These are phyloP conservation scores for Drosophila ananassae DNA, from an alignment of 1,140 invertebrate genomes.

Conservation along the genomic window DNA sequence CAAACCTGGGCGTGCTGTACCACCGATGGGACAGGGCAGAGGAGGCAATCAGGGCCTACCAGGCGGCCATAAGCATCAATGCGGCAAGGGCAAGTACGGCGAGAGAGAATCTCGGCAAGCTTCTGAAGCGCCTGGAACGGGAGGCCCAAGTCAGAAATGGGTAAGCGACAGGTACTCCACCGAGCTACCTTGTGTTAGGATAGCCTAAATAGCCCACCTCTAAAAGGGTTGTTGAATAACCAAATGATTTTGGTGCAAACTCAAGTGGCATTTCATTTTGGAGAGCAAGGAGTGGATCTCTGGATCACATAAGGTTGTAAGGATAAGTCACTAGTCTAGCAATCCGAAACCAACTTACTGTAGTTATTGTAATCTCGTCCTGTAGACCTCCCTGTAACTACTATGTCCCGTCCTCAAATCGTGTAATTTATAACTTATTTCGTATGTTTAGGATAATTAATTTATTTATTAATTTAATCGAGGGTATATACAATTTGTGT, in stretches of 20 bases:
- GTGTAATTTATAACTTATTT: neutral
- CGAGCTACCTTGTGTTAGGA: too few relatives aligned
- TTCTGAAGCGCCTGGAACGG: slow-evolving; percentile 59
- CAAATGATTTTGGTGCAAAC: neutral
- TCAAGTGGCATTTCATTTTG: too few relatives aligned
- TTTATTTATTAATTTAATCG: slow-evolving; percentile 58
- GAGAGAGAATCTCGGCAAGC: slow-evolving; percentile 68
- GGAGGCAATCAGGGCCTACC: slow-evolving; percentile 90
- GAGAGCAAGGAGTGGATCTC: neutral
- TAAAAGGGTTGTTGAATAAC: neutral
- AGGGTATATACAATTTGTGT: slow-evolving; percentile 70
- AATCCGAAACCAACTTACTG: neutral
- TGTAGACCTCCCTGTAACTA: too few relatives aligned
- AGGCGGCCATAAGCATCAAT: slow-evolving; percentile 85
- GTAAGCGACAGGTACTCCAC: slow-evolving; percentile 2
- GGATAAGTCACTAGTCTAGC: neutral
- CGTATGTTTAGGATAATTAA: slow-evolving; percentile 49
- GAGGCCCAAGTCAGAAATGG: slow-evolving; percentile 30
- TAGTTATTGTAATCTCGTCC: too few relatives aligned
- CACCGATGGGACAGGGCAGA: slow-evolving; percentile 94
- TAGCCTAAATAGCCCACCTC: too few relatives aligned
- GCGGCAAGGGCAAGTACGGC: slow-evolving; percentile 56
- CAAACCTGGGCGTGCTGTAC: slow-evolving; percentile 95
- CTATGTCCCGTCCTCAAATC: slow-evolving; percentile 1
- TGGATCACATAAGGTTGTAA: neutral